These are phyloP conservation scores for Arctia plantaginis DNA, from an alignment of 2,888 invertebrate genomes.

Conservation along the genomic window DNA sequence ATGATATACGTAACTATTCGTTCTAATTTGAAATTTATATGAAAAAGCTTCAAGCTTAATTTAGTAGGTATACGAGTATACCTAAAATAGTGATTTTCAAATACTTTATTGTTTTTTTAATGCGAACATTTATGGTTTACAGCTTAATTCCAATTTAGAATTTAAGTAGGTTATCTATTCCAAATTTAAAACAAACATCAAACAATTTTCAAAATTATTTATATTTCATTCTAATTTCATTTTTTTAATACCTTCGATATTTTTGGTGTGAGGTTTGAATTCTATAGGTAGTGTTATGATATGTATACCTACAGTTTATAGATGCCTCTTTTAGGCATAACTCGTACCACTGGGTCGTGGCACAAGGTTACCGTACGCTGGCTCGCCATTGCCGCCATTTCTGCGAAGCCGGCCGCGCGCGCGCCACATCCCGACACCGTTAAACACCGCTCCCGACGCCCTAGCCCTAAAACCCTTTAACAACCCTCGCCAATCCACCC, in stretches of 20 bases:
- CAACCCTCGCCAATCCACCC: conserved; percentile 30
- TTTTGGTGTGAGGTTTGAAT: conserved; percentile 17
- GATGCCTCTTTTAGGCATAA: conserved; percentile 71
- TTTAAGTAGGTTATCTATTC: not conserved
- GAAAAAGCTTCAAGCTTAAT: not conserved
- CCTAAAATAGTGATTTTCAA: not conserved
- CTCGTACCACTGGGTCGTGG: conserved; percentile 60
- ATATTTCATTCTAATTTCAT: not conserved
- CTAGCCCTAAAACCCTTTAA: conserved; percentile 32
- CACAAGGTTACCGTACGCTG: conserved; percentile 62
- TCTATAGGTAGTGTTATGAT: conserved; percentile 42
- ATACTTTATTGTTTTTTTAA: not conserved
- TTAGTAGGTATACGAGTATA: not conserved
- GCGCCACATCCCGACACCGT: conserved; percentile 58
- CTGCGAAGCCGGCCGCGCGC: conserved; percentile 66
- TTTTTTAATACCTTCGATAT: not conserved
- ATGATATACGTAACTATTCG: not conserved
- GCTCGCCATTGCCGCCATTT: conserved; percentile 66
- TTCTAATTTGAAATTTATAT: not conserved
- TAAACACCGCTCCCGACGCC: conserved; percentile 40
- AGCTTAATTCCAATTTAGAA: not conserved
- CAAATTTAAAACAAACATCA: not conserved
- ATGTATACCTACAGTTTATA: conserved; percentile 55
- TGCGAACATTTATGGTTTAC: not conserved
- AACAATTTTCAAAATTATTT: not conserved